Evolutionary conservation across 1,140 invertebrate genomes (phyloP).

Genomic region (Zaprionus ornatus): DNA sequence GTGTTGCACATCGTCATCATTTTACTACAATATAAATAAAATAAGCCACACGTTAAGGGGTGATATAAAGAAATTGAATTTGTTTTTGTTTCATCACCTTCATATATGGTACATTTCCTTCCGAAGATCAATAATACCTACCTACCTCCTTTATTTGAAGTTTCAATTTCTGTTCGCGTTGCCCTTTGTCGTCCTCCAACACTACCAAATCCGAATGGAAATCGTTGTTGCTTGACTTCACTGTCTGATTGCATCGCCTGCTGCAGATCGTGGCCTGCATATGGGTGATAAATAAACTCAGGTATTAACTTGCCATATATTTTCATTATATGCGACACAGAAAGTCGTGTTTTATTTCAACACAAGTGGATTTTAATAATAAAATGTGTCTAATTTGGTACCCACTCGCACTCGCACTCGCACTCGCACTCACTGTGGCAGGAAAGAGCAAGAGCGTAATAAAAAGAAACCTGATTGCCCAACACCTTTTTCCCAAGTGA

Average conservation of each 20-base stretch:
- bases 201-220: constrained; percentile 6
- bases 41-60: too few relatives aligned
- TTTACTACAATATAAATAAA: too few relatives aligned
- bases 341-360: constrained; percentile 83
- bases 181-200: constrained; percentile 18
- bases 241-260: constrained; percentile 16
- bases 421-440: too few relatives aligned
- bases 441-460: too few relatives aligned
- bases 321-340: constrained; percentile 81
- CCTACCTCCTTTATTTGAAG: not conserved
- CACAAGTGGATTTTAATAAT: constrained; percentile 82
- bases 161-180: not conserved
- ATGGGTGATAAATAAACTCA: constrained; percentile 74
- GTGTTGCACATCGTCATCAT: too few relatives aligned
- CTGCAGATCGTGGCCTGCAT: constrained; percentile 26
- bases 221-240: constrained; percentile 23
- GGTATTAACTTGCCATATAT: constrained; percentile 80
- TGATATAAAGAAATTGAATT: too few relatives aligned
- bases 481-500: constrained; percentile 55
- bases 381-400: constrained; percentile 82
- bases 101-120: not conserved
- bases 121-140: not conserved
- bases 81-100: not conserved
- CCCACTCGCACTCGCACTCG: constrained; percentile 63
- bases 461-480: constrained; percentile 65